phyloP scores from a whole-genome alignment of 2,797 vertebrate species.

The Chromis chromis region DNA sequence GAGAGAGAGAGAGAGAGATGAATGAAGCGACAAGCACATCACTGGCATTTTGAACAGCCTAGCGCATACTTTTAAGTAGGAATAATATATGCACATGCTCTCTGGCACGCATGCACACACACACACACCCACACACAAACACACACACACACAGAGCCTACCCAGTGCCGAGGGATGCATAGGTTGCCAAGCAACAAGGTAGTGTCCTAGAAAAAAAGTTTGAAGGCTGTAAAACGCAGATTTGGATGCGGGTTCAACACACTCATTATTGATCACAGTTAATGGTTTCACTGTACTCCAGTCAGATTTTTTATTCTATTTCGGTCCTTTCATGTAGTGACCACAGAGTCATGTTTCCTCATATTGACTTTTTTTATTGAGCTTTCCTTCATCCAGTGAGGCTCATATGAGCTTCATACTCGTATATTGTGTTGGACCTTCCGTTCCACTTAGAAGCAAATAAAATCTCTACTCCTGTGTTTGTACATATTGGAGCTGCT shows the following conservation, averaged over 20 bases:
- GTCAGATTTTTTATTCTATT: slow-evolving; percentile 36
- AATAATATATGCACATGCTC: slow-evolving; percentile 66
- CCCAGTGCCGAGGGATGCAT: slow-evolving; percentile 73
- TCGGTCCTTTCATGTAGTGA: slow-evolving; percentile 18
- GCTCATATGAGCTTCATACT: slow-evolving; percentile 21
- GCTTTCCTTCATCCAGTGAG: slow-evolving; percentile 19
- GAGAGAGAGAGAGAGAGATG: neutral
- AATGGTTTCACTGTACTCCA: slow-evolving; percentile 49
- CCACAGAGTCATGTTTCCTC: slow-evolving; percentile 44
- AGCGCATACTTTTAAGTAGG: slow-evolving; percentile 48
- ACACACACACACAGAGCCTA: slow-evolving; percentile 26
- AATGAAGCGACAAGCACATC: slow-evolving; percentile 49
- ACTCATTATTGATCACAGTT: slow-evolving; percentile 57
- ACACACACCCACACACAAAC: slow-evolving; percentile 5
- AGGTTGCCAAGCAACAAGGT: slow-evolving; percentile 85
- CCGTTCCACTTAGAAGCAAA: neutral
- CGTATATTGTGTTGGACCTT: neutral
- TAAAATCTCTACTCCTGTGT: neutral
- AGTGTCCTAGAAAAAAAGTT: slow-evolving; percentile 83
- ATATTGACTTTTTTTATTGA: slow-evolving; percentile 33
- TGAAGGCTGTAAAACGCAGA: slow-evolving; percentile 46
- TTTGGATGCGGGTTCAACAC: slow-evolving; percentile 46
- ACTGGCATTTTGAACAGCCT: slow-evolving; percentile 52
- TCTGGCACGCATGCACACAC: neutral
- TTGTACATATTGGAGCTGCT: neutral